Conservation (phyloP, 1,140 invertebrate species). For the Leptonema lineaticorne region DNA sequence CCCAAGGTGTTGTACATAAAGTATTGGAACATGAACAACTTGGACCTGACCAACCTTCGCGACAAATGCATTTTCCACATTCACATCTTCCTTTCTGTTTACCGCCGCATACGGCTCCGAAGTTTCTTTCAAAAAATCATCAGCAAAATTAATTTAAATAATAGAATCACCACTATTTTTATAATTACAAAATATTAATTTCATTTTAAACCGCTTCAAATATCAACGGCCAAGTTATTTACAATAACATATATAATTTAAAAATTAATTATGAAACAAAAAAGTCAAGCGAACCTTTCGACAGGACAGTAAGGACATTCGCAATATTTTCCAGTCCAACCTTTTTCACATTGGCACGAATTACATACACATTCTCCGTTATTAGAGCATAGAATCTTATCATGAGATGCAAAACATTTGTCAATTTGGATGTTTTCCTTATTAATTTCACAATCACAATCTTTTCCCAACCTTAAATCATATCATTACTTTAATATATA, state of each 20-base stretch:
- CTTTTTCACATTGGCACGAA: slow-evolving; percentile 53
- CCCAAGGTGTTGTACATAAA: slow-evolving; percentile 66
- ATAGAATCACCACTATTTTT: background rate
- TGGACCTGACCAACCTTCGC: slow-evolving; percentile 71
- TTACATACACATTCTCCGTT: slow-evolving; percentile 58
- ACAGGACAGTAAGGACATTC: slow-evolving; percentile 55
- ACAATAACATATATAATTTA: too few species aligned
- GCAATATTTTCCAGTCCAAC: slow-evolving; percentile 55
- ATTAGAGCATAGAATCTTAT: slow-evolving; percentile 45
- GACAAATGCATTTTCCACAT: slow-evolving; percentile 77
- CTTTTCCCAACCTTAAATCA: slow-evolving; percentile 53
- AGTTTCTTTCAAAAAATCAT: slow-evolving; percentile 48
- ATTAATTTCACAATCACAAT: slow-evolving; percentile 57
- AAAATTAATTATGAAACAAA: too few species aligned
- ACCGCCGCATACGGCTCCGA: slow-evolving; percentile 52
- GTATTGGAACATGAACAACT: slow-evolving; percentile 74
- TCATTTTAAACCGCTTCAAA: too few species aligned
- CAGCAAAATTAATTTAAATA: slow-evolving; percentile 41
- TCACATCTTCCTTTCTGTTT: slow-evolving; percentile 65
- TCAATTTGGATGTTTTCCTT: slow-evolving; percentile 51
- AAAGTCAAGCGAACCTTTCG: slow-evolving; percentile 47
- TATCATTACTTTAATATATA: background rate
- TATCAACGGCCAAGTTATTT: too few species aligned
- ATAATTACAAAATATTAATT: too few species aligned
- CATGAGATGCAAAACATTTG: slow-evolving; percentile 47